Conservation (phyloP, 2,888 invertebrate species). For the Syritta pipiens region DNA sequence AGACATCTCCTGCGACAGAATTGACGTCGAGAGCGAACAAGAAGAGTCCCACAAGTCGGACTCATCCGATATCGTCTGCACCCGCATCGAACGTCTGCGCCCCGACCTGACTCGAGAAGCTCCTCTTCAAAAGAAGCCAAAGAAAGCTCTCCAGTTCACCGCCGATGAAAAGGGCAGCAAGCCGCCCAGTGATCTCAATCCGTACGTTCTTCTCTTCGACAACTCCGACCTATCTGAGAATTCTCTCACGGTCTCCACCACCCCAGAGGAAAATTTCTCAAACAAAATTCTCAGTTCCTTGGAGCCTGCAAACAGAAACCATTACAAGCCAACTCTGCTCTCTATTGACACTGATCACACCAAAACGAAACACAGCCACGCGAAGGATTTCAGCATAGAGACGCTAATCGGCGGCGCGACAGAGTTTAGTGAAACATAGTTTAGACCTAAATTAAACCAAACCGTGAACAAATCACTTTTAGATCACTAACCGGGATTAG, state of each 20-base stretch:
- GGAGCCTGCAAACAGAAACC: constrained; percentile 59
- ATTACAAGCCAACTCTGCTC: constrained; percentile 71
- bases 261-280: constrained; percentile 71
- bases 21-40: constrained; percentile 78
- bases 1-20: constrained; percentile 78
- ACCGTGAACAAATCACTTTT: constrained; percentile 8
- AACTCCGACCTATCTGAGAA: constrained; percentile 75
- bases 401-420: constrained; percentile 77
- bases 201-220: constrained; percentile 75
- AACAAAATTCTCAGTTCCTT: constrained; percentile 59
- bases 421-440: constrained; percentile 73
- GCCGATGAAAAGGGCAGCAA: constrained; percentile 33
- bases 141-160: constrained; percentile 22
- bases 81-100: constrained; percentile 44
- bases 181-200: constrained; percentile 60
- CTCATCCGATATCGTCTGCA: constrained; percentile 77
- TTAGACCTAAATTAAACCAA: constrained; percentile 29
- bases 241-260: constrained; percentile 73
- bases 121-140: constrained; percentile 17
- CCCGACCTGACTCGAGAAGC: constrained; percentile 18
- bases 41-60: constrained; percentile 78
- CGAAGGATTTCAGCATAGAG: constrained; percentile 79
- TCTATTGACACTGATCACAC: constrained; percentile 74
- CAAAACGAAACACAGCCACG: constrained; percentile 75
- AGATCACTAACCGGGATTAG: constrained; percentile 6